phyloP scores from a whole-genome alignment of 2,797 vertebrate genomes.

The Acipenser ruthenus region DNA sequence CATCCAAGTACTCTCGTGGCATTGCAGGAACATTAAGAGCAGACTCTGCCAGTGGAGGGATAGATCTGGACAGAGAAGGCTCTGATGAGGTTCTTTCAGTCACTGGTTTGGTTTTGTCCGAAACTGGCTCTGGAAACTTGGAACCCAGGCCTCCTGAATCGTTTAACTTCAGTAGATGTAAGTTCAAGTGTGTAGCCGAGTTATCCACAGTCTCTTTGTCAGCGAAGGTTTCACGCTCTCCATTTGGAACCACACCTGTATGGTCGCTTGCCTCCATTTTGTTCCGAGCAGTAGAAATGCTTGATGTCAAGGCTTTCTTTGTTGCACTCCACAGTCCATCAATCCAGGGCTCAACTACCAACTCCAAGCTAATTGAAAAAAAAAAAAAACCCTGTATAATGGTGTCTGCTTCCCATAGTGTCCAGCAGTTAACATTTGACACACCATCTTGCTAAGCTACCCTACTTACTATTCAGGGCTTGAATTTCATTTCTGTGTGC shows the following conservation, averaged over 20 bases:
- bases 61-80: slow-evolving; percentile 62
- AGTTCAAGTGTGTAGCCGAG: slow-evolving; percentile 37
- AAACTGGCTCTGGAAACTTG: slow-evolving; percentile 14
- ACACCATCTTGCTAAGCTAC: not conserved
- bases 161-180: slow-evolving; percentile 60
- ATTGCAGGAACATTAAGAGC: slow-evolving; percentile 72
- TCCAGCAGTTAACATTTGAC: not conserved
- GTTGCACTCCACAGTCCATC: slow-evolving; percentile 83
- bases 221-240: slow-evolving; percentile 9
- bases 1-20: slow-evolving; percentile 66
- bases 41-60: slow-evolving; percentile 64
- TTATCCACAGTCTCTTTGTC: slow-evolving; percentile 11
- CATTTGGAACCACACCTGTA: slow-evolving; percentile 10
- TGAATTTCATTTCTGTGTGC: no score
- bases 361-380: slow-evolving; percentile 65
- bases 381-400: slow-evolving; percentile 11
- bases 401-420: no score
- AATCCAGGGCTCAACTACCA: slow-evolving; percentile 92
- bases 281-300: slow-evolving; percentile 44
- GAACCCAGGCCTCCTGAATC: slow-evolving; percentile 28
- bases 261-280: slow-evolving; percentile 19
- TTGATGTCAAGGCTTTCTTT: slow-evolving; percentile 45
- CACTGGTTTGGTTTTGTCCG: slow-evolving; percentile 11
- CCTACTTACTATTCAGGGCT: not conserved
- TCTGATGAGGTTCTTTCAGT: slow-evolving; percentile 16